These are phyloP conservation scores for Mus pahari DNA, from an alignment of 2,113 vertebrate genomes.

Conservation along the genomic window DNA sequence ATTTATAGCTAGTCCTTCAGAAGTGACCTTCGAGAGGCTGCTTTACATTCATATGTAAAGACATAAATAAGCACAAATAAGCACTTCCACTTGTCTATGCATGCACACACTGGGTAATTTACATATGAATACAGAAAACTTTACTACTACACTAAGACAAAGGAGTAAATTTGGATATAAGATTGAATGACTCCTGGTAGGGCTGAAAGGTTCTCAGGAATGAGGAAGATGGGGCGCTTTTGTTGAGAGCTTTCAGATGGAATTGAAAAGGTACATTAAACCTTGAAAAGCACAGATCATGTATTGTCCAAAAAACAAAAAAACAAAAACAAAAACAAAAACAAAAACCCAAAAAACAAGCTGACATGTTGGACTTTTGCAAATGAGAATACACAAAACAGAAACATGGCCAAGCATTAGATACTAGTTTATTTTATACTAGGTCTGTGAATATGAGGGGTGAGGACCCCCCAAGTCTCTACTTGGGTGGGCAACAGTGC, in stretches of 20 bases:
- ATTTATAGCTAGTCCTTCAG: not conserved
- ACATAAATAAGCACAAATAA: too few relatives aligned
- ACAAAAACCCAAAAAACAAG: not conserved
- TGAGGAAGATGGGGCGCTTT: not conserved
- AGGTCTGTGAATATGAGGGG: not conserved
- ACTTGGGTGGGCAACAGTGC: not conserved
- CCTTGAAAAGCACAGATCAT: not conserved
- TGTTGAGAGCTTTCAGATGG: not conserved
- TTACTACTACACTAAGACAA: not conserved
- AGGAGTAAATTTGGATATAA: not conserved
- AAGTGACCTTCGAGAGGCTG: not conserved
- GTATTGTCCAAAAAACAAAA: not conserved
- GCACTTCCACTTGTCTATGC: not conserved
- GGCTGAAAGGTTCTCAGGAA: not conserved
- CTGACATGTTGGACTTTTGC: not conserved
- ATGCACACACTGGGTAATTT: not conserved
- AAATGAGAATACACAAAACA: not conserved
- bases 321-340: too few relatives aligned
- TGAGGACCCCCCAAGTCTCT: fast-evolving
- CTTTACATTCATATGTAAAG: not conserved
- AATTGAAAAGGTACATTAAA: not conserved
- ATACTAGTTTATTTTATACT: not conserved
- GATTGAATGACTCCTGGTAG: not conserved
- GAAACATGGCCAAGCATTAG: not conserved
- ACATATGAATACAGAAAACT: not conserved